Percentiles rank a stretch among this genome's conserved stretches.
Conservation (phyloP, 2,797 vertebrate genomes). For the Myotis daubentonii region DNA sequence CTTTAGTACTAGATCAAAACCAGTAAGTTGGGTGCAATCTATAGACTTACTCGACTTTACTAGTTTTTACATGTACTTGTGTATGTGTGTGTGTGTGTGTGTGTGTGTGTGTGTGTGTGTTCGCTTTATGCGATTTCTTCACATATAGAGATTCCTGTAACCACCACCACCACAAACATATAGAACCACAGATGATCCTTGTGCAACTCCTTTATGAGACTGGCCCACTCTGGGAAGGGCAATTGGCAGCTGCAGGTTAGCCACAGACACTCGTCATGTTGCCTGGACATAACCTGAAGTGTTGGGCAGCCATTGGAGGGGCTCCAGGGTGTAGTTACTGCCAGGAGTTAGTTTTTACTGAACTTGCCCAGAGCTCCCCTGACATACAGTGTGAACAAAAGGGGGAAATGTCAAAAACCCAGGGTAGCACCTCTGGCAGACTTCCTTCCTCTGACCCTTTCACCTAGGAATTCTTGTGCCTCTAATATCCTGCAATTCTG, state of each 20-base stretch:
- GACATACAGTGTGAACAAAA: background rate
- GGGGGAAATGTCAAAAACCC: background rate
- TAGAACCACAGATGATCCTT: background rate
- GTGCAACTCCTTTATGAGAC: background rate
- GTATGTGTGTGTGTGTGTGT: background rate
- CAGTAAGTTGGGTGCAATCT: background rate
- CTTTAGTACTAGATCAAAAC: background rate
- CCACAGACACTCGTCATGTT: background rate
- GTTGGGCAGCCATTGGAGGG: background rate
- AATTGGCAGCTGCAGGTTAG: background rate
- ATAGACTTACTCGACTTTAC: background rate
- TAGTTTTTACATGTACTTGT: background rate
- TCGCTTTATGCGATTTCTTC: background rate
- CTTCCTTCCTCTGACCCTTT: background rate
- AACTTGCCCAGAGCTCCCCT: background rate
- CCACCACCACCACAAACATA: background rate
- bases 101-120: background rate
- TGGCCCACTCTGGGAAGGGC: background rate
- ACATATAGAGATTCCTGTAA: background rate
- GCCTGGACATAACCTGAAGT: background rate
- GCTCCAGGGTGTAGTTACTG: accelerated
- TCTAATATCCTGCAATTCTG: background rate
- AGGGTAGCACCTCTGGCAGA: background rate
- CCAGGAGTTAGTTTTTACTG: background rate
- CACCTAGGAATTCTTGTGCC: too few relatives aligned